These are phyloP conservation scores for Agrotis clavis DNA, from an alignment of 2,888 invertebrate species.

Conservation along the genomic window DNA sequence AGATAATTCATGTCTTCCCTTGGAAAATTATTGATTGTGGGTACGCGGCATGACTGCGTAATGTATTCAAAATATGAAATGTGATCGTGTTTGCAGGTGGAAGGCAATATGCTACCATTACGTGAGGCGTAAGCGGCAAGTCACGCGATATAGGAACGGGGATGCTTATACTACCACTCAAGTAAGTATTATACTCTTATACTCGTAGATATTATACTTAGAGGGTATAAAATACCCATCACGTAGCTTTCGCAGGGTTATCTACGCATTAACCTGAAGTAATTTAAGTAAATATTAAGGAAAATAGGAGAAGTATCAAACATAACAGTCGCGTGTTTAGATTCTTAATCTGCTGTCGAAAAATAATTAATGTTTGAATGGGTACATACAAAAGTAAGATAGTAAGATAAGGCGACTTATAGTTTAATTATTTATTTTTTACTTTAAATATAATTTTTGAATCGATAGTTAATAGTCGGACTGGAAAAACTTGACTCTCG, in stretches of 20 bases:
- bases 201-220: not conserved
- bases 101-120: conserved; percentile 96
- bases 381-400: too few species aligned
- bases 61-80: conserved; percentile 62
- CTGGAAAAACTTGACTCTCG: too few species aligned
- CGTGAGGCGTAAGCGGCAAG: conserved; percentile 94
- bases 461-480: too few species aligned
- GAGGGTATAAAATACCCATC: not conserved
- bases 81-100: conserved; percentile 90
- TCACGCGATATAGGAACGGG: conserved; percentile 95
- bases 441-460: too few species aligned
- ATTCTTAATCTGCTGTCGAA: not conserved
- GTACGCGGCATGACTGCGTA: conserved; percentile 31
- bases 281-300: not conserved
- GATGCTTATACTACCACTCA: conserved; percentile 96
- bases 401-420: too few species aligned
- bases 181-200: conserved; percentile 82
- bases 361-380: not conserved
- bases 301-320: not conserved
- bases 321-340: too few species aligned
- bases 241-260: not conserved
- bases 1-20: conserved; percentile 23
- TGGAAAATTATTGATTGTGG: conserved; percentile 44
- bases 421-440: too few species aligned
- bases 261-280: not conserved